Conservation (phyloP, 2,888 invertebrate genomes). For the Proisotoma minuta region DNA sequence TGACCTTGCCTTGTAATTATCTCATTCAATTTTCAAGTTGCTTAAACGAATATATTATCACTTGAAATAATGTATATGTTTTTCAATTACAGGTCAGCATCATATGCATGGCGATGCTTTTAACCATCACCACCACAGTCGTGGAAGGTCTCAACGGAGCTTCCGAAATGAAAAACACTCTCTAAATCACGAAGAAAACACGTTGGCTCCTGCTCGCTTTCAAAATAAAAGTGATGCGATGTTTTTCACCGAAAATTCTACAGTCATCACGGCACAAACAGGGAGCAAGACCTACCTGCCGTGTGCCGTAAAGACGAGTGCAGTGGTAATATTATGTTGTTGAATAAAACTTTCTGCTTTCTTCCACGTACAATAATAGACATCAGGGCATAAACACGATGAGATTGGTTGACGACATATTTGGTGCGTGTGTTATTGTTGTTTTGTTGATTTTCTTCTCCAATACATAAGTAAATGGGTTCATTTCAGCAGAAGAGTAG, state of each 20-base stretch:
- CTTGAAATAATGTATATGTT: not conserved
- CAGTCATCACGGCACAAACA: slow-evolving; percentile 74
- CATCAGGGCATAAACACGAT: too few relatives aligned
- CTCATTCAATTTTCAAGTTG: too few relatives aligned
- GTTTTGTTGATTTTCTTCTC: too few relatives aligned
- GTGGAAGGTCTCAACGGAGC: slow-evolving; percentile 24
- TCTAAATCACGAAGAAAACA: slow-evolving; percentile 2
- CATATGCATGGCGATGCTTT: not conserved
- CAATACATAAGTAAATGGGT: too few relatives aligned
- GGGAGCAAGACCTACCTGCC: slow-evolving; percentile 73
- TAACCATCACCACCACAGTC: not conserved
- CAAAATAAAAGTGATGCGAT: slow-evolving; percentile 42
- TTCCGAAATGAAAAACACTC: slow-evolving; percentile 38
- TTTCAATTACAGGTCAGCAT: not conserved
- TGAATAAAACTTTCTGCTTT: too few relatives aligned
- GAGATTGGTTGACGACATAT: too few relatives aligned
- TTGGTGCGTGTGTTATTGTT: too few relatives aligned
- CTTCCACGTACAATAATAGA: too few relatives aligned
- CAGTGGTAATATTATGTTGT: too few relatives aligned
- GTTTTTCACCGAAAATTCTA: slow-evolving; percentile 78
- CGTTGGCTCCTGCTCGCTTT: slow-evolving; percentile 9
- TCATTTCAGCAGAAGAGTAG: too few relatives aligned
- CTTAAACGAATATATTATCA: not conserved
- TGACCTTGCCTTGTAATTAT: too few relatives aligned
- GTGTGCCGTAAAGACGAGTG: slow-evolving; percentile 79